phyloP scores from a whole-genome alignment of 23 tunicate genomes.

The Ascidia mentula region DNA sequence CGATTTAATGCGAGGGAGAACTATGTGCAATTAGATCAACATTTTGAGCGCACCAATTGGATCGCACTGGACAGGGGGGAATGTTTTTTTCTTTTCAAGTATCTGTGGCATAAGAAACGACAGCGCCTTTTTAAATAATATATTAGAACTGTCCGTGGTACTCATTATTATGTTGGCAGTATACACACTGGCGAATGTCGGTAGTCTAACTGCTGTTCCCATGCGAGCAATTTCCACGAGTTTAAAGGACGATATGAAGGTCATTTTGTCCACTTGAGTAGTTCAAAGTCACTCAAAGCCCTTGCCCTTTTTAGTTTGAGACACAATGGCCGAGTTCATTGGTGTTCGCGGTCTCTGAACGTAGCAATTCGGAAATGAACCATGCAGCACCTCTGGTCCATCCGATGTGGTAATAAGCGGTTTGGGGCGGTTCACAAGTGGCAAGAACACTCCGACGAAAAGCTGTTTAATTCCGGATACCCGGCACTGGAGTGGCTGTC shows the following conservation, averaged over 20 bases:
- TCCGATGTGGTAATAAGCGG: neutral
- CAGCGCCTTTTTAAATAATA: no score
- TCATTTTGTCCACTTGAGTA: no score
- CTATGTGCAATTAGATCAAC: neutral
- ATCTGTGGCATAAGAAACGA: no score
- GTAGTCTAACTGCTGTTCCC: neutral
- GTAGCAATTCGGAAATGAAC: neutral
- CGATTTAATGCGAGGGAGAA: neutral
- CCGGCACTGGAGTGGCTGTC: neutral
- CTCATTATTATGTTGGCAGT: neutral
- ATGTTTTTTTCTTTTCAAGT: no score
- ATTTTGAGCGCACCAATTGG: no score
- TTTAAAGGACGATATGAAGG: no score
- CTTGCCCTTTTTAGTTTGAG: neutral
- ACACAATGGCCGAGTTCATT: neutral
- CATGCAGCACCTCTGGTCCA: neutral
- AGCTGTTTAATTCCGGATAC: slow-evolving; percentile 11
- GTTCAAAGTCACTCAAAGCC: no score
- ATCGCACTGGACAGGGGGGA: no score
- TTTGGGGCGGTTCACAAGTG: neutral
- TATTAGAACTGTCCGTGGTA: neutral
- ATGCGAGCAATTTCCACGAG: slow-evolving; percentile 3
- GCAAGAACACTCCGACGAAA: neutral
- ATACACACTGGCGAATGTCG: neutral
- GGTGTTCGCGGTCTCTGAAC: neutral